Conservation (phyloP, 2,113 vertebrate genomes). For the Eretmochelys imbricata region DNA sequence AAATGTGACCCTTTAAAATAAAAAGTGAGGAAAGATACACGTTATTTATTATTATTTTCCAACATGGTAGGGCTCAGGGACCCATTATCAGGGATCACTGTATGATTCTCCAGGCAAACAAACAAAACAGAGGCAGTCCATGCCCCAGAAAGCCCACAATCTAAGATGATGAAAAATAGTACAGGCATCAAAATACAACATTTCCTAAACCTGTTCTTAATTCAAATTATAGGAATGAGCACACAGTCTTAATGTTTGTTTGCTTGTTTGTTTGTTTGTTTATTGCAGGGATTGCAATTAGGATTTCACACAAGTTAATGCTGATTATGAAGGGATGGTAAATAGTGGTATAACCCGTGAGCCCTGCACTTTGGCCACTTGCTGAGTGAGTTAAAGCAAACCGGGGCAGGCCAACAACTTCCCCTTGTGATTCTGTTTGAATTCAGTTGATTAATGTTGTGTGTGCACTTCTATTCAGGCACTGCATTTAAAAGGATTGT, state of each 20-base stretch:
- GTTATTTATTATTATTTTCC: not conserved
- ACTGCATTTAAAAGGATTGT: slow-evolving; percentile 82
- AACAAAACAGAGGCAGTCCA: not conserved
- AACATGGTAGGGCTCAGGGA: not conserved
- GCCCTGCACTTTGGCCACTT: slow-evolving; percentile 66
- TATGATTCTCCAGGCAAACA: not conserved
- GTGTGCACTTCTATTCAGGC: slow-evolving; percentile 67
- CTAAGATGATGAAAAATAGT: not conserved
- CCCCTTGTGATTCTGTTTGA: slow-evolving; percentile 72
- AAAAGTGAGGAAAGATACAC: not conserved
- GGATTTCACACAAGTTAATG: slow-evolving; percentile 48
- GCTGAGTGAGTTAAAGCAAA: slow-evolving; percentile 61
- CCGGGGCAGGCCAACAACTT: slow-evolving; percentile 34
- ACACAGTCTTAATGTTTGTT: slow-evolving; percentile 17
- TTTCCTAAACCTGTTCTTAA: not conserved
- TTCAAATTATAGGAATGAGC: not conserved
- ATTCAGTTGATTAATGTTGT: slow-evolving; percentile 84
- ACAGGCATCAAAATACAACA: not conserved
- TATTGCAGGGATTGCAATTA: slow-evolving; percentile 37
- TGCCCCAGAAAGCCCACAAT: not conserved
- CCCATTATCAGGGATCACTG: not conserved
- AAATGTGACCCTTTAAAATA: not conserved
- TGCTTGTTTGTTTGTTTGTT: not conserved
- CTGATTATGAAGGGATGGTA: slow-evolving; percentile 6
- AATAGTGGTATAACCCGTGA: slow-evolving; percentile 18